Evolutionary conservation across 2,888 invertebrate genomes (phyloP), one percentile per base, ranked within the genome.

Genomic region (Pammene aurita): DNA sequence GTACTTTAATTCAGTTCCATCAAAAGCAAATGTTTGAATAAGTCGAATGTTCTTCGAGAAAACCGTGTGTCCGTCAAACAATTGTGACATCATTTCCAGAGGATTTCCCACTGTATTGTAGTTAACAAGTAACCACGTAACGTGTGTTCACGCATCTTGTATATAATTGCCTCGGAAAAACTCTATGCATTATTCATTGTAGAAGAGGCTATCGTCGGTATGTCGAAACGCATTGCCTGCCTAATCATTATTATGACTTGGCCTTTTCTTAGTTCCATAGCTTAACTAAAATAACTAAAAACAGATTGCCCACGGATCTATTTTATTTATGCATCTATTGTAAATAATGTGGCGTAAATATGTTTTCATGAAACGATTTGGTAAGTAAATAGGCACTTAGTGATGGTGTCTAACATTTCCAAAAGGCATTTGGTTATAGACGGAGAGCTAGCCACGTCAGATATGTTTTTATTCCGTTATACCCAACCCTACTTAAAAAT

Each of bases 1-100:
- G 38, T 38, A 38, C 7, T 9, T 38, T 9, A 38, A 38, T 9
- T 38, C 1, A 38, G 7, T 9, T 38, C 11, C 42, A n/a, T 10
- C 50, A 26, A 2, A 26, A 13, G 18, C 13, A 14, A 54, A 13
- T 54, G 9, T 54, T 54, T 54, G 14, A 60, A 60, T 48, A 11
- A 14, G 11, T 46, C 35, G 38, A 61, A 55, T n/a, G 44, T 35
- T 38, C 35, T 10, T 52, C 56, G 42, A 57, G 57, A 57, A 68
- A 57, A 42, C 42, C 34, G 11, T 14, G 13, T 42, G 50, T 50
- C 50, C 62, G 13, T 56, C 46, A 38, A 48, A 62, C 63, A 52
- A 58, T 41, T 52, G 44, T 68, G 68, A 58, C 68, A 52, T 68
- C 68, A 58, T 63, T 68, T 68, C 67, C 67, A 56, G 62, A 38